A percentile compares a stretch with the other conserved stretches of the same genome.
Evolutionary conservation across 2,113 vertebrate species (phyloP).

Genomic region (Etheostoma spectabile): DNA sequence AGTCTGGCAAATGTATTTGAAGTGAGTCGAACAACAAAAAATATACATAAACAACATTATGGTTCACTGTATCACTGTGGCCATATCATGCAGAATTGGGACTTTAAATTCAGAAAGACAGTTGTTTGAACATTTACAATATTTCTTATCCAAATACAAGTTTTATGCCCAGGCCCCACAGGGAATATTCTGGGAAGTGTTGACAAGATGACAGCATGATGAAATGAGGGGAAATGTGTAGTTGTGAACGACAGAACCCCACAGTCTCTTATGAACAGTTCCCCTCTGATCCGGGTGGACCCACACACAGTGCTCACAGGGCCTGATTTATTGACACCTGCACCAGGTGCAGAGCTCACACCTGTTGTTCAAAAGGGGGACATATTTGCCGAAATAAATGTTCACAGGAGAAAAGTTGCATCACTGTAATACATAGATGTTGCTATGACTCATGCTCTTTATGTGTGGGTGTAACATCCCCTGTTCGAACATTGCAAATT

Average conservation of each 20-base stretch:
- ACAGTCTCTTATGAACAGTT: conserved; percentile 83
- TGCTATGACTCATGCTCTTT: conserved; percentile 50
- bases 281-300: conserved; percentile 72
- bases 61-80: conserved; percentile 6
- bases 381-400: conserved; percentile 38
- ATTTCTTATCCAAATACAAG: conserved; percentile 13
- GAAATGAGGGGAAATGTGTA: conserved; percentile 76
- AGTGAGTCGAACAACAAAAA: neutral
- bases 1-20: neutral
- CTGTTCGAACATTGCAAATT: conserved; percentile 50
- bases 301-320: conserved; percentile 51
- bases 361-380: conserved; percentile 62
- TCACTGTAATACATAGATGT: conserved; percentile 39
- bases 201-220: conserved; percentile 66
- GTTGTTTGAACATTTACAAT: conserved; percentile 16
- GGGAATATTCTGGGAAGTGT: conserved; percentile 47
- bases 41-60: neutral
- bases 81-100: neutral
- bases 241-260: conserved; percentile 85
- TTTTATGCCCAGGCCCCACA: conserved; percentile 55
- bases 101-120: neutral
- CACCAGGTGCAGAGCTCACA: conserved; percentile 65
- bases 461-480: conserved; percentile 50
- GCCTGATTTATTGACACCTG: conserved; percentile 60
- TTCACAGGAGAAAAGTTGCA: conserved; percentile 51